Evolutionary conservation across 2,888 invertebrate genomes (phyloP).

Genomic region (Oligia strigilis): DNA sequence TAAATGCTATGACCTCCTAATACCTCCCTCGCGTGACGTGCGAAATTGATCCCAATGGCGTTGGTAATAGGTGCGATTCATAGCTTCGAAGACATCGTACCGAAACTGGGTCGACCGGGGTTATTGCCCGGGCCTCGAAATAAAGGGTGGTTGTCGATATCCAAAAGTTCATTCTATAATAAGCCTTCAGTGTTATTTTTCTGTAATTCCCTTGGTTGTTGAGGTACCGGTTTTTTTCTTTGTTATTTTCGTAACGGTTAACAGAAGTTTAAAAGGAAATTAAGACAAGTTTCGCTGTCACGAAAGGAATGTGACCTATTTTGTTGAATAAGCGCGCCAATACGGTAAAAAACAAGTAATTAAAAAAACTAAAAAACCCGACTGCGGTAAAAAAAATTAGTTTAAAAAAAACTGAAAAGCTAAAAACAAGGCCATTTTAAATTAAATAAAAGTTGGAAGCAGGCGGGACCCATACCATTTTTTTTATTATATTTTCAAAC

Average conservation of each 20-base stretch:
- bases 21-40: conserved; percentile 21
- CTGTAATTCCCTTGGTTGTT: conserved; percentile 47
- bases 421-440: no score
- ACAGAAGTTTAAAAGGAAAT: conserved; percentile 36
- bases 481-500: no score
- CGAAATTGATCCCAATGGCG: conserved; percentile 45
- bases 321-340: conserved; percentile 18
- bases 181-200: conserved; percentile 62
- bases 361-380: no score
- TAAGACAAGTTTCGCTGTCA: conserved; percentile 25
- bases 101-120: conserved; percentile 70
- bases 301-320: not conserved
- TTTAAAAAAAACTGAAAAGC: no score
- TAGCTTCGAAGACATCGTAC: conserved; percentile 38
- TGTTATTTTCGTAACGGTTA: conserved; percentile 28
- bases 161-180: conserved; percentile 67
- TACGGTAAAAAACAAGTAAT: no score
- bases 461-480: no score
- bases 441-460: no score
- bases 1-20: conserved; percentile 60
- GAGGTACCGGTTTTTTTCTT: conserved; percentile 9
- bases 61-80: conserved; percentile 50
- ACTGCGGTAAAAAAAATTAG: no score
- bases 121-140: conserved; percentile 70
- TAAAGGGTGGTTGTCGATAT: conserved; percentile 73